Percentiles rank a stretch among this genome's conserved stretches.
Conservation (phyloP, 2,888 invertebrate genomes). For the Cerceris ruficornis region DNA sequence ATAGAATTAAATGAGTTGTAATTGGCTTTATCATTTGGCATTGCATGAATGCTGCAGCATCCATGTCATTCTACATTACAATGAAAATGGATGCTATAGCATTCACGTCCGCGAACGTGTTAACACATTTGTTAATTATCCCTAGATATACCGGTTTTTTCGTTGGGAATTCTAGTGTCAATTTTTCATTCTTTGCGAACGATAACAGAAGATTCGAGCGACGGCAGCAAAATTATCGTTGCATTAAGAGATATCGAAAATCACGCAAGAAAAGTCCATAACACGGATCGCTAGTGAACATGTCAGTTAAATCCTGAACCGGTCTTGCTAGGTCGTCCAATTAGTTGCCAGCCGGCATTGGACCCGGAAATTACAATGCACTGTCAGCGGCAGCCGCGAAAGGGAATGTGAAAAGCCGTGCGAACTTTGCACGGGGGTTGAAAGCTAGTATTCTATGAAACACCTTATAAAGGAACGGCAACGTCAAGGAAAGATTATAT, state of each 20-base stretch:
- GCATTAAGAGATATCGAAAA: constrained; percentile 30
- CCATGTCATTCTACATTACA: no score
- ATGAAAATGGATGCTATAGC: no score
- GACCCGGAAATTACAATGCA: constrained; percentile 68
- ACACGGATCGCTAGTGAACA: constrained; percentile 15
- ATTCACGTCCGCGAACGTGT: no score
- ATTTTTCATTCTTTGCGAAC: no score
- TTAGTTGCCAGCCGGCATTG: constrained; percentile 62
- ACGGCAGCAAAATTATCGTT: constrained; percentile 6
- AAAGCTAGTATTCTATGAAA: constrained; percentile 5
- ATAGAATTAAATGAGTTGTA: no score
- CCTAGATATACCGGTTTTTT: no score
- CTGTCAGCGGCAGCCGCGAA: constrained; percentile 55
- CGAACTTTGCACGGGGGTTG: constrained; percentile 18
- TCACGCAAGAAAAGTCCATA: constrained; percentile 33
- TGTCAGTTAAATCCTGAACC: constrained; percentile 27
- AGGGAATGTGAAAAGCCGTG: constrained; percentile 35
- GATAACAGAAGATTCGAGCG: neutral
- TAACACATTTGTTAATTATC: no score
- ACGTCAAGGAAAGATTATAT: neutral
- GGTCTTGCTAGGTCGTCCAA: constrained; percentile 54
- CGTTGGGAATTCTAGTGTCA: no score
- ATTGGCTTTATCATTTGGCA: no score
- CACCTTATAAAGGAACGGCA: neutral
- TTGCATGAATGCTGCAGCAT: no score